phyloP scores from a whole-genome alignment of 2,888 invertebrate genomes.

The Eupithecia vulgata region DNA sequence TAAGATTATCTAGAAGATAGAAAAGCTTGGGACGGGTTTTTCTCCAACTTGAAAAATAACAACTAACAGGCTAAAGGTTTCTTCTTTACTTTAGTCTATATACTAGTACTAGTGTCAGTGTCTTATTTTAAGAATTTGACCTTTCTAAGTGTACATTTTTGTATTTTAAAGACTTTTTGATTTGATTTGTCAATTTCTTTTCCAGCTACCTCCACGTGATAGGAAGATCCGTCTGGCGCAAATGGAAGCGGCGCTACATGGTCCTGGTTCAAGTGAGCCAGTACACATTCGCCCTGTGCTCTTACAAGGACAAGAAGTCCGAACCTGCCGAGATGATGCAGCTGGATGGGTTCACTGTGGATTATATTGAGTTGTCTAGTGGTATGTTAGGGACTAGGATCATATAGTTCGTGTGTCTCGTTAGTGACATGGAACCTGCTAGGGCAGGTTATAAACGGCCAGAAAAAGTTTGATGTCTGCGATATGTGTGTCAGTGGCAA shows the following conservation, averaged over 20 bases:
- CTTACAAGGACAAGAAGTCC: conserved; percentile 99
- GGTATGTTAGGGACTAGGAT: conserved; percentile 82
- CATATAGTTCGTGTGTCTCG: neutral
- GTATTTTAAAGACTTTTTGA: too few relatives aligned
- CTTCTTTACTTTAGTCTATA: too few relatives aligned
- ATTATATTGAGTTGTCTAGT: conserved; percentile 98
- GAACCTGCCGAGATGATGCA: conserved; percentile 99
- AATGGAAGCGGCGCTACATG: conserved; percentile 99
- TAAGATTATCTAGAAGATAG: too few relatives aligned
- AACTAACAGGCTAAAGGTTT: too few relatives aligned
- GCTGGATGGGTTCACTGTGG: conserved; percentile 99
- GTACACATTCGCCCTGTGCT: conserved; percentile 99
- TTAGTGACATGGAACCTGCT: neutral
- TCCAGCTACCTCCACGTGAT: conserved; percentile 93
- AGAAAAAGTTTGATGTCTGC: neutral
- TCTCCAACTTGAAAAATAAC: too few relatives aligned
- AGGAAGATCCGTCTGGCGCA: conserved; percentile 98
- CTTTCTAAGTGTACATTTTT: too few relatives aligned
- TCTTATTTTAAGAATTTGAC: too few relatives aligned
- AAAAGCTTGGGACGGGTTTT: too few relatives aligned
- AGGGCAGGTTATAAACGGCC: neutral
- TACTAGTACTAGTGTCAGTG: too few relatives aligned
- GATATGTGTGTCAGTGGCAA: neutral
- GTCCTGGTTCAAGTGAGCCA: conserved; percentile 99
- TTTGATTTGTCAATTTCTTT: neutral